Evolutionary conservation across 2,888 invertebrate species (phyloP).

Genomic region (Apotomis capreana): DNA sequence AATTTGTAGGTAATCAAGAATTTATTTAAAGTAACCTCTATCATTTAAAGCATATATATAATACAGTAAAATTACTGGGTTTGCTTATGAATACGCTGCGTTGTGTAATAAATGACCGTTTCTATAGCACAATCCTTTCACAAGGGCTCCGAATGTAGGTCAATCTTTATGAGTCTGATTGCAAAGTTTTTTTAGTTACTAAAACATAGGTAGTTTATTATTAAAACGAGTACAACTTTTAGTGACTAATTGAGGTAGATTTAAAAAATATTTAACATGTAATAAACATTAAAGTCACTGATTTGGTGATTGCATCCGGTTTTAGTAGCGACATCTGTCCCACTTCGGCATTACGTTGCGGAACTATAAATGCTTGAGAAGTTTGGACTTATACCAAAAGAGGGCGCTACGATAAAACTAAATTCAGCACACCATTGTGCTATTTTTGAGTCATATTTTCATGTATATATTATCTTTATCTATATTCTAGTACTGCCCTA

Average conservation of each 20-base stretch:
- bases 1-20: constrained; percentile 51
- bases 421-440: neutral
- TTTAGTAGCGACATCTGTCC: constrained; percentile 26
- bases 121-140: constrained; percentile 84
- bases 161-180: constrained; percentile 77
- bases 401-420: constrained; percentile 16
- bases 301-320: constrained; percentile 31
- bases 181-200: constrained; percentile 51
- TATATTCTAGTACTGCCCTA: too few species aligned
- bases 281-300: neutral
- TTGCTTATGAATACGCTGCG: constrained; percentile 78
- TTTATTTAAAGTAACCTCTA: constrained; percentile 52
- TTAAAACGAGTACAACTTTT: constrained; percentile 9
- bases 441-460: too few species aligned
- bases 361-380: neutral
- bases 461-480: too few species aligned
- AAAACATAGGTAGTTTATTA: constrained; percentile 30
- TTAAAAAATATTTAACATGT: neutral
- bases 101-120: constrained; percentile 84
- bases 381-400: constrained; percentile 4
- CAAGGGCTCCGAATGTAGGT: constrained; percentile 83
- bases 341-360: neutral
- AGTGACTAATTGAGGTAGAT: neutral
- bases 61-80: constrained; percentile 75
- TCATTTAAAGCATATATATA: constrained; percentile 62